Percentiles rank a stretch among this genome's conserved stretches.
Evolutionary conservation across 2,113 vertebrate genomes (phyloP).

Genomic region (Ailurus styani): DNA sequence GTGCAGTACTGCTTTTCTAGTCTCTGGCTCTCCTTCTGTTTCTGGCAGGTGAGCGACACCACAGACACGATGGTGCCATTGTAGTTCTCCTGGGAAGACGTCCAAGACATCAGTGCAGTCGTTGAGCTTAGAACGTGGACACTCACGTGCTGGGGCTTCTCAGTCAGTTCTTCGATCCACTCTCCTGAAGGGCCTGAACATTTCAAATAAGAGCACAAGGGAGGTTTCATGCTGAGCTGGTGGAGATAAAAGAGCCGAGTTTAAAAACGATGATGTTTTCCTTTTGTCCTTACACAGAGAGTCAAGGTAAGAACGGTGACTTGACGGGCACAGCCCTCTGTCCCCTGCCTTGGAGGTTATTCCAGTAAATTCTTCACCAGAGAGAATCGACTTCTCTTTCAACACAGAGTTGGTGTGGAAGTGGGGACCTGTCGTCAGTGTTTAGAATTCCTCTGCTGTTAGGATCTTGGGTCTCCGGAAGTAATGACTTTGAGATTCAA

Average conservation of each 20-base stretch:
- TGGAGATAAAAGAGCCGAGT: background rate
- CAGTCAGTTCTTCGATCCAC: constrained; percentile 90
- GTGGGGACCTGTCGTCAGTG: background rate
- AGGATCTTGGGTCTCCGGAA: background rate
- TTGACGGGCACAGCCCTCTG: background rate
- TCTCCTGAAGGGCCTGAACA: constrained; percentile 87
- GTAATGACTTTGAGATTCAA: constrained; percentile 35
- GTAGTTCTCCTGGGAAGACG: constrained; percentile 77
- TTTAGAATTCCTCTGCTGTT: background rate
- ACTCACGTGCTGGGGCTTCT: constrained; percentile 88
- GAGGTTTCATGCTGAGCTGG: background rate
- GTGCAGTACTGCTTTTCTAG: constrained; percentile 93
- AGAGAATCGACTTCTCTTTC: background rate
- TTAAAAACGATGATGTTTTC: background rate
- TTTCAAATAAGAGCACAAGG: background rate
- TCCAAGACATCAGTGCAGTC: constrained; percentile 90
- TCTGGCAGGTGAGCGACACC: constrained; percentile 91
- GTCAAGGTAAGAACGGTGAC: background rate
- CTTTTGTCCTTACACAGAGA: background rate
- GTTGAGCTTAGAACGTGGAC: constrained; percentile 89
- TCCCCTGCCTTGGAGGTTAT: background rate
- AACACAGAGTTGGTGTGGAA: background rate
- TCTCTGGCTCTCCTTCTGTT: constrained; percentile 91
- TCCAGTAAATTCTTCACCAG: background rate
- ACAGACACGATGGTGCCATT: constrained; percentile 90